A percentile compares a stretch with the other conserved stretches of the same genome.
Evolutionary conservation across 2,888 invertebrate genomes (phyloP).

Genomic region (Conomelus anceps): DNA sequence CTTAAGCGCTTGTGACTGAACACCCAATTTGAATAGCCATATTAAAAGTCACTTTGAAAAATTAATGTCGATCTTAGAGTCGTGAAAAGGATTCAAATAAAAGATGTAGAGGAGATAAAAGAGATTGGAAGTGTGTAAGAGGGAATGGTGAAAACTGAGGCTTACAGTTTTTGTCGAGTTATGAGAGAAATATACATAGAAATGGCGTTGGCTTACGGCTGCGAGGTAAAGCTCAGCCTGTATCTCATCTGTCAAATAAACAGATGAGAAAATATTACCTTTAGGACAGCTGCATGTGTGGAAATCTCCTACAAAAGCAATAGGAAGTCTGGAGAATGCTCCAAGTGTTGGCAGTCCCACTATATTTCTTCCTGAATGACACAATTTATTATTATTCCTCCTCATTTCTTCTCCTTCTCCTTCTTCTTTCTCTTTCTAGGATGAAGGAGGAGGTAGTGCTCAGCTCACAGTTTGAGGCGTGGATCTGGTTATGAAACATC

Average conservation of each 20-base stretch:
- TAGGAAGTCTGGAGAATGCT: too few species aligned
- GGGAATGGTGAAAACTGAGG: too few species aligned
- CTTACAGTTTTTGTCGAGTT: not conserved
- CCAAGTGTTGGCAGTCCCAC: not conserved
- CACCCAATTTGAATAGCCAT: too few species aligned
- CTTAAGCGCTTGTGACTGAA: too few species aligned
- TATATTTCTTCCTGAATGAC: not conserved
- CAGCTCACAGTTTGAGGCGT: not conserved
- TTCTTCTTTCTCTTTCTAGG: too few species aligned
- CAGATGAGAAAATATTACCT: not conserved
- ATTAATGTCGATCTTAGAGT: too few species aligned
- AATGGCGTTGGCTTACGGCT: not conserved
- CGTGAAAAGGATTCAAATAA: too few species aligned
- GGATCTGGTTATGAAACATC: not conserved
- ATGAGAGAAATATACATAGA: not conserved
- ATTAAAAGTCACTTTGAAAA: too few species aligned
- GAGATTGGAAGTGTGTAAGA: too few species aligned
- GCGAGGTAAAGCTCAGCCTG: not conserved
- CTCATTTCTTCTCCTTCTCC: too few species aligned
- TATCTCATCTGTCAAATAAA: not conserved
- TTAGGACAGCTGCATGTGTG: not conserved
- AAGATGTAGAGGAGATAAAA: too few species aligned
- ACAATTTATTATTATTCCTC: not conserved
- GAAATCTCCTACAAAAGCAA: not conserved
- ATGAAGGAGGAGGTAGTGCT: too few species aligned